These are phyloP conservation scores for Digitonthophagus gazella DNA, from an alignment of 2,888 invertebrate species.

Conservation along the genomic window DNA sequence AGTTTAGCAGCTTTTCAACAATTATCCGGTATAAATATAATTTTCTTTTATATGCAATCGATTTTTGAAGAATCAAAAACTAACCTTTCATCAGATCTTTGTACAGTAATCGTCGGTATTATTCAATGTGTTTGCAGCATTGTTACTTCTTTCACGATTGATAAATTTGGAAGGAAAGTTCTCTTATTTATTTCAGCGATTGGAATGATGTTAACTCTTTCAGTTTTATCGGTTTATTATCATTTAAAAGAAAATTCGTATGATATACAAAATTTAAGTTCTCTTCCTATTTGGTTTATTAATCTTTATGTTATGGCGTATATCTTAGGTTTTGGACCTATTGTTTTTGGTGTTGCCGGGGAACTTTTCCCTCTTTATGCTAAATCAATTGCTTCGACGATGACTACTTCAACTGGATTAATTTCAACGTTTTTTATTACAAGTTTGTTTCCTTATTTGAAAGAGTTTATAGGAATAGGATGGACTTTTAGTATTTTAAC, in stretches of 20 bases:
- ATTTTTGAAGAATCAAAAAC: conserved; percentile 59
- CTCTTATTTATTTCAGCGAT: conserved; percentile 68
- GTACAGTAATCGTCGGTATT: conserved; percentile 73
- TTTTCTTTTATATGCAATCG: conserved; percentile 71
- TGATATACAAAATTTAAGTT: conserved; percentile 54
- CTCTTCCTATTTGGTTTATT: conserved; percentile 69
- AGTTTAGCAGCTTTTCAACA: conserved; percentile 44
- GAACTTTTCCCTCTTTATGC: conserved; percentile 77
- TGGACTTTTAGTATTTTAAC: conserved; percentile 72
- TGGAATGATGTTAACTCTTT: conserved; percentile 63
- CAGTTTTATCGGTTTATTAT: conserved; percentile 71
- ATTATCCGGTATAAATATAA: conserved; percentile 66
- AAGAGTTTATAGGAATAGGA: conserved; percentile 57
- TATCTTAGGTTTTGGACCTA: conserved; percentile 70
- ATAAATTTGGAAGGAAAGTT: conserved; percentile 69
- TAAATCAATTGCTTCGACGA: conserved; percentile 68
- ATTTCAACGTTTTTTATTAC: conserved; percentile 69
- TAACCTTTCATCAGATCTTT: conserved; percentile 56
- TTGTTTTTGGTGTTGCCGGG: conserved; percentile 77
- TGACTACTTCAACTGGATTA: conserved; percentile 76
- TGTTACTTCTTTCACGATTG: conserved; percentile 65
- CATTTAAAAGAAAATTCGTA: conserved; percentile 58
- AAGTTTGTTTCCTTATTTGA: conserved; percentile 63
- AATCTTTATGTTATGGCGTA: conserved; percentile 71
- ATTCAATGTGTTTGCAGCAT: conserved; percentile 71